Percentiles rank a stretch among this genome's conserved stretches.
Conservation (phyloP, 2,888 invertebrate species). For the Andricus quercusramuli region DNA sequence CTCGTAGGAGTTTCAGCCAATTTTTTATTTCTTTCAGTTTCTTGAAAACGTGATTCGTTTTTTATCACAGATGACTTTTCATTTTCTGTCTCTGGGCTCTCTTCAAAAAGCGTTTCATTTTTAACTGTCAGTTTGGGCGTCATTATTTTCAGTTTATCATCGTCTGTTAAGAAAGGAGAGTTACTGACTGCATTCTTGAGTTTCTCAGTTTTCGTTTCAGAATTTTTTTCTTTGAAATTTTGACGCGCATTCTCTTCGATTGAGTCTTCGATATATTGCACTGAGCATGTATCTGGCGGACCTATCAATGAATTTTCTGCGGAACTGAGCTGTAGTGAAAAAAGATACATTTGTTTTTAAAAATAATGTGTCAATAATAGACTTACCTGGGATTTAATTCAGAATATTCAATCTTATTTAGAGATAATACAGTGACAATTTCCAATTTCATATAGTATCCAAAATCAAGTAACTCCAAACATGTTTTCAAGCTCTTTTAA, state of each 20-base stretch:
- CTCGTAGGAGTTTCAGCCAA: not conserved
- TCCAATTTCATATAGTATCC: not conserved
- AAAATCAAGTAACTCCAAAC: not conserved
- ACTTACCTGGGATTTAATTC: not conserved
- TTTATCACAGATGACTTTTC: constrained; percentile 1
- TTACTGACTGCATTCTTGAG: not conserved
- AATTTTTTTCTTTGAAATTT: constrained; percentile 36
- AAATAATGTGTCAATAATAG: not conserved
- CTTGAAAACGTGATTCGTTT: not conserved
- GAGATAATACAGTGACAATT: too few relatives aligned
- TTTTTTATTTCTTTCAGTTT: not conserved
- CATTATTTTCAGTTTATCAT: constrained; percentile 20
- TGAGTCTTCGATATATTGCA: constrained; percentile 32
- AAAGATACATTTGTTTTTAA: constrained; percentile 29
- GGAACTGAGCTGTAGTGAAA: not conserved
- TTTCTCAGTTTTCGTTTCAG: not conserved
- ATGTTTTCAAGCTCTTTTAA: too few relatives aligned
- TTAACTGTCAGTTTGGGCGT: not conserved
- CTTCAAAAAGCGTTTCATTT: not conserved
- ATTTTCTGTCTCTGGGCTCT: not conserved
- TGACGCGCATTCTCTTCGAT: constrained; percentile 4
- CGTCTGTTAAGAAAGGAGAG: not conserved
- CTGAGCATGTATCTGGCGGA: not conserved
- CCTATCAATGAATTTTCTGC: constrained; percentile 1
- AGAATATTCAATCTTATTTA: not conserved